Evolutionary conservation across 30 jellyfish, hydroid and myxozoan genomes (phyloP), one percentile per base, ranked within the genome.

Genomic region (Aurelia aurita complex sp. Pacific): DNA sequence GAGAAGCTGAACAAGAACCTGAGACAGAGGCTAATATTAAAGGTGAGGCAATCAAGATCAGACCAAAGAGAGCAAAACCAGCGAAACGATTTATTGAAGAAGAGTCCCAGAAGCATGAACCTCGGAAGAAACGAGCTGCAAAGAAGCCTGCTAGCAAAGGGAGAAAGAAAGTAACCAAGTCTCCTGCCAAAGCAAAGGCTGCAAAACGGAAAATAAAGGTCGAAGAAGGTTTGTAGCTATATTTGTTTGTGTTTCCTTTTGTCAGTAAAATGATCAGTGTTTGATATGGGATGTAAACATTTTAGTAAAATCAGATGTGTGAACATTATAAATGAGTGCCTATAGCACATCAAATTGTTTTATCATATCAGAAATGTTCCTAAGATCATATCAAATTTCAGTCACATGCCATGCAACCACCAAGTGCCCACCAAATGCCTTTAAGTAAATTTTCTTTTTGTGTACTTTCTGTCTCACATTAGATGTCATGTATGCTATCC

Each of bases 41-140:
- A 64, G 75, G 38, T 29, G 93, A 84, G 82, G 70, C 87, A 51
- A 51, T 23, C 36, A 17, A 34, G 23, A 61, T 51, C 16, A 69
- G 87, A 7, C 87, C 84, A 73, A 84, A 84, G 76, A 75, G 93
- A 35, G 76, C 50, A 35, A 84, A 77, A 65, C 82, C 82, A 1
- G 93, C 43, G 33, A 84, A 74, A 40, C 74, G 84, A 7, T 16
- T 74, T 36, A 52, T 54, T 17, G 93, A 79, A 64, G 89, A 79
- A 43, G 89, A 79, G 57, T 18, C 78, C 7, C 73, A 79, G 18
- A 38, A 79, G 16, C n/a, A 16, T 14, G 80, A 43, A 3, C 46
- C 15, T 32, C 51, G 53, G 2, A 67, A 67, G 80, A 79, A 65
- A 65, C 65, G 65, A 35, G 78, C 62, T 15, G 18, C 73, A 79